phyloP scores from a whole-genome alignment of 1,140 invertebrate species.

The Notospermus geniculatus region DNA sequence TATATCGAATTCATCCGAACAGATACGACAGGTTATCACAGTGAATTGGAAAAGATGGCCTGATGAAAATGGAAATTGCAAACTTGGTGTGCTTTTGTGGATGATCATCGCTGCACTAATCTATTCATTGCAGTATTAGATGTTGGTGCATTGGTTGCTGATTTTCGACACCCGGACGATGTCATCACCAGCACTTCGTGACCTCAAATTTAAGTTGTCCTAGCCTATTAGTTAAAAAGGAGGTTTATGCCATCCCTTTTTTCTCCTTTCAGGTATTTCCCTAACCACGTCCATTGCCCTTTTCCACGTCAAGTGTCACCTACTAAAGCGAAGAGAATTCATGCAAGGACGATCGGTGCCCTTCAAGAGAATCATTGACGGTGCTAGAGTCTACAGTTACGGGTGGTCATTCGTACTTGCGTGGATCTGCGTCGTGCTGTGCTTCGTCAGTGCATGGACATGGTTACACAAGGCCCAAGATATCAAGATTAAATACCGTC shows the following conservation, averaged over 20 bases:
- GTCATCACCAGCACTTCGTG: too few species aligned
- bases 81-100: too few species aligned
- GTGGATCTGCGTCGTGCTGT: constrained; percentile 44
- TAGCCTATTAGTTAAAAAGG: too few species aligned
- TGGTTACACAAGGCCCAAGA: constrained; percentile 43
- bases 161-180: too few species aligned
- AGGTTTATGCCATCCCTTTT: not conserved
- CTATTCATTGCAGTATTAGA: too few species aligned
- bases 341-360: constrained; percentile 31
- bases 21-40: too few species aligned
- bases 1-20: too few species aligned
- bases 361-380: constrained; percentile 32
- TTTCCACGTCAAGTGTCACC: constrained; percentile 44
- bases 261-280: constrained; percentile 28
- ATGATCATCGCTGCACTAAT: too few species aligned
- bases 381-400: constrained; percentile 30
- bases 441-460: constrained; percentile 36
- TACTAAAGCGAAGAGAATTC: constrained; percentile 35
- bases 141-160: too few species aligned
- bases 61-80: too few species aligned
- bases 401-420: constrained; percentile 46
- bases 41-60: too few species aligned
- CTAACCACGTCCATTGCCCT: constrained; percentile 38
- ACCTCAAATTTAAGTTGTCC: too few species aligned
- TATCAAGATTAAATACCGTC: constrained; percentile 6